A percentile compares a stretch with the other conserved stretches of the same genome.
Evolutionary conservation across 1,140 invertebrate species (phyloP).

Genomic region (Vollenhovia emeryi): DNA sequence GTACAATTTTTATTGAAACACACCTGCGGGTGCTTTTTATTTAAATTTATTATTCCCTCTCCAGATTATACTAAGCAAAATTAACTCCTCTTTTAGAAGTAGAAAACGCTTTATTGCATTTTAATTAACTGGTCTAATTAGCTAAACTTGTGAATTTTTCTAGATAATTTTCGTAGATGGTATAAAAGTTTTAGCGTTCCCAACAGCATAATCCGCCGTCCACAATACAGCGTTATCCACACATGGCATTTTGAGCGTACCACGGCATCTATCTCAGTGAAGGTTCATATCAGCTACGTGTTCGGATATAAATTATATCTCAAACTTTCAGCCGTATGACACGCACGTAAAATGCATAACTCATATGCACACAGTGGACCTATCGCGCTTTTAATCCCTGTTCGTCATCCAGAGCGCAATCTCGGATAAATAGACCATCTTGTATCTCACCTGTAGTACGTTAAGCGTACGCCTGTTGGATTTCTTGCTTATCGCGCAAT

Average conservation of each 20-base stretch:
- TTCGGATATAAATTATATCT: conserved; percentile 57
- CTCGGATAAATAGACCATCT: conserved; percentile 64
- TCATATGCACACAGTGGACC: conserved; percentile 9
- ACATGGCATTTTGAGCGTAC: conserved; percentile 24
- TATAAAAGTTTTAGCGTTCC: conserved; percentile 18
- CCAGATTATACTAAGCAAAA: not conserved
- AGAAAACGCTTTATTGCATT: too few species aligned
- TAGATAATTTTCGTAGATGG: conserved; percentile 9
- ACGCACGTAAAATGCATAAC: conserved; percentile 52
- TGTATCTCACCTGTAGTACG: conserved; percentile 48
- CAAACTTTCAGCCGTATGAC: conserved; percentile 41
- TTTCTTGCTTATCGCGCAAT: conserved; percentile 73
- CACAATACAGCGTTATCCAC: conserved; percentile 35
- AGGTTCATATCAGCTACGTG: conserved; percentile 42
- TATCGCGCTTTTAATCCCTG: conserved; percentile 56
- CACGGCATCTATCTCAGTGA: conserved; percentile 22
- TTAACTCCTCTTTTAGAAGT: not conserved
- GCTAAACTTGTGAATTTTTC: conserved; percentile 6
- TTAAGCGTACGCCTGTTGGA: conserved; percentile 67
- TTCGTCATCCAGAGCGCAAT: conserved; percentile 35
- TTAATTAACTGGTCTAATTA: conserved; percentile 41
- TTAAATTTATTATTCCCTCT: not conserved
- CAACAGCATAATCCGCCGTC: conserved; percentile 25
- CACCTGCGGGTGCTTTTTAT: not conserved
- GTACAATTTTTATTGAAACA: not conserved